Percentiles rank a stretch among this genome's conserved stretches.
Conservation (phyloP, 2,888 invertebrate genomes). For the Archips crataeganus region DNA sequence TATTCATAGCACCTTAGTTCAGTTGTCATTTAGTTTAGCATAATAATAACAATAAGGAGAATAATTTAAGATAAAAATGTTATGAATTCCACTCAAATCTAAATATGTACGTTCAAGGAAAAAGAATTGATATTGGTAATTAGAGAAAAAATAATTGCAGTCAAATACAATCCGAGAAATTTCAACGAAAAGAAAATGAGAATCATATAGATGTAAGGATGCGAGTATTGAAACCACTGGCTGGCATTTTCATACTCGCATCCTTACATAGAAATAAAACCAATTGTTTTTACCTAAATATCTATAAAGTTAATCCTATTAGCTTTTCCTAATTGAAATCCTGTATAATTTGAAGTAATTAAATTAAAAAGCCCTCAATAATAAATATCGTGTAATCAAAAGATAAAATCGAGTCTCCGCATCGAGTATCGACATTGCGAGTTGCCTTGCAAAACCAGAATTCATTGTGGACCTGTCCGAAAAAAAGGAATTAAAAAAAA, state of each 20-base stretch:
- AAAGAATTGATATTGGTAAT: too few species aligned
- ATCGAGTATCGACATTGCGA: conserved; percentile 75
- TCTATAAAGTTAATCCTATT: not conserved
- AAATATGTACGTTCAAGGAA: too few species aligned
- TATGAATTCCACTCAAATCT: too few species aligned
- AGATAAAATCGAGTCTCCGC: conserved; percentile 69
- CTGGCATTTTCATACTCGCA: too few species aligned
- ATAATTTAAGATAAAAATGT: not conserved
- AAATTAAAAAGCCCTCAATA: conserved; percentile 25
- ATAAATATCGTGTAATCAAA: conserved; percentile 49
- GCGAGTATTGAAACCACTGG: too few species aligned
- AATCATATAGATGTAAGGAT: too few species aligned
- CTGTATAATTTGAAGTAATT: conserved; percentile 4
- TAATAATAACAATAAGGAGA: not conserved
- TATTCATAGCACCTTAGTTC: not conserved
- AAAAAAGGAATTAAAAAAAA: conserved; percentile 65
- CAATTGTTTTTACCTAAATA: not conserved
- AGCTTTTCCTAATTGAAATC: not conserved
- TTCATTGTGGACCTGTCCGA: conserved; percentile 82
- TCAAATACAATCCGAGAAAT: too few species aligned
- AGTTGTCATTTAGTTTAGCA: not conserved
- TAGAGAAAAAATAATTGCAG: too few species aligned
- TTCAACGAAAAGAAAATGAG: not conserved
- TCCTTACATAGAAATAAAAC: too few species aligned
- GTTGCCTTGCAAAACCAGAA: conserved; percentile 83